Base-by-base conservation (phyloP, 1,140 invertebrate genomes). In the Stratiolaelaps scimitus region DNA sequence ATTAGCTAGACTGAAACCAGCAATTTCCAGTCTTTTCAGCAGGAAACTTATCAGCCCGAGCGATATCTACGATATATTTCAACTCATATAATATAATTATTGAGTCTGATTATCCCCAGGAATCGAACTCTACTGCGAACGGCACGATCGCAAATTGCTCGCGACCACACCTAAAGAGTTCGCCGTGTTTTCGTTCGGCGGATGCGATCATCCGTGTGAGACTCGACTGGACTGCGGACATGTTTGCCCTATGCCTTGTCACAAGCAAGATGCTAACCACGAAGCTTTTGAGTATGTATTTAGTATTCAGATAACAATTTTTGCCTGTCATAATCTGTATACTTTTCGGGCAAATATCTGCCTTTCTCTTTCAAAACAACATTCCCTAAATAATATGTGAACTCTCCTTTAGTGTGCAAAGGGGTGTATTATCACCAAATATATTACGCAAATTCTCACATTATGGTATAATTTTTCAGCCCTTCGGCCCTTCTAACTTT, bases 161-260 rank as follows among this genome's bases (percentile, higher is more conserved):
- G 53, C 53, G 26, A 20, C 53, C 13, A 34, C 20, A 26, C 28
- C n/a, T 17, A 15, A n/a, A 13, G 68, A 70, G 48, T 70, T 69
- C 46, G 56, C 20, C n/a, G 13, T 7, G 28, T 68, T 68, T 17
- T 65, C 66, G 34, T 66, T 71, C 48, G 71, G 64, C 6, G 71
- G 66, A 6, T 67, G 66, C 29, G 29, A 48, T 19, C 69, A 67
- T 28, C 23, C 53, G 15, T 71, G 70, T 26, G 56, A 65, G 17
- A 45, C 20, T 64, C 56, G 68, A 10, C 60, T 71, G 7, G 6
- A 28, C 0, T 71, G 71, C 64, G 71, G 71, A 15, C 71, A 71
- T 68, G n/a, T 30, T 15, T 71, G 71, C 46, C n/a, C 60, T 15
- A 53, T 45, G 23, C 40, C 69, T 13, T 71, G 71, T 23, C 70